Evolutionary conservation across 2,888 invertebrate species (phyloP).

Genomic region (Zaprionus obscuricornis): DNA sequence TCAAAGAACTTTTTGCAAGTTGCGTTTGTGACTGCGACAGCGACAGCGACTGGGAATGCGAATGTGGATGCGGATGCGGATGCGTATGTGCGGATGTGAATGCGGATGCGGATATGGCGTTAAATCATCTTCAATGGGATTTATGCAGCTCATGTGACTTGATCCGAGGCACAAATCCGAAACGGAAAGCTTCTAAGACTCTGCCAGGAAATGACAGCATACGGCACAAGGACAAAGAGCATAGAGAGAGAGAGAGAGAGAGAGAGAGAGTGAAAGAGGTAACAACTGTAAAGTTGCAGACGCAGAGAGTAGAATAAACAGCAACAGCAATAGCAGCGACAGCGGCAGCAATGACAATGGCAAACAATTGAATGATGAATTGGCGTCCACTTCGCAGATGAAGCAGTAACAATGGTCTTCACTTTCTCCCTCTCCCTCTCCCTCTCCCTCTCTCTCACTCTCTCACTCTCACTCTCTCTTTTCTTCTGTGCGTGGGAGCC

Average conservation of each 20-base stretch:
- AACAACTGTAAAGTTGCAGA: too few relatives aligned
- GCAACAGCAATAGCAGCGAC: too few relatives aligned
- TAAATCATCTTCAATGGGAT: constrained; percentile 37
- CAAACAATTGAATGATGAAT: constrained; percentile 65
- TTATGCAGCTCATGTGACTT: constrained; percentile 22
- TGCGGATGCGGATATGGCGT: background rate
- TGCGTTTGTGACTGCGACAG: too few relatives aligned
- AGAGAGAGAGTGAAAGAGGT: background rate
- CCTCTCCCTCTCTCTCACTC: background rate
- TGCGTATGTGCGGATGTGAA: background rate
- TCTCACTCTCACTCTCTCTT: too few relatives aligned
- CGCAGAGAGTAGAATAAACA: too few relatives aligned
- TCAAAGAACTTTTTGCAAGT: too few relatives aligned
- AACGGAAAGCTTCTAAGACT: constrained; percentile 26
- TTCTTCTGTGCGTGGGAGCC: too few relatives aligned
- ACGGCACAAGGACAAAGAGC: background rate
- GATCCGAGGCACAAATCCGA: constrained; percentile 29
- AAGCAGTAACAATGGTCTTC: constrained; percentile 43
- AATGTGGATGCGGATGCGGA: constrained; percentile 15
- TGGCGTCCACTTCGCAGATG: constrained; percentile 40
- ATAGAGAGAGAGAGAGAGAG: too few relatives aligned
- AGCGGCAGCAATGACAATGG: background rate
- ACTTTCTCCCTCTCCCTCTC: background rate
- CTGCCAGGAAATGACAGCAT: constrained; percentile 7
- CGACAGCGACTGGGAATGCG: too few relatives aligned